These are phyloP conservation scores for Tetanocera ferruginea DNA, from an alignment of 2,888 invertebrate species.

Conservation along the genomic window DNA sequence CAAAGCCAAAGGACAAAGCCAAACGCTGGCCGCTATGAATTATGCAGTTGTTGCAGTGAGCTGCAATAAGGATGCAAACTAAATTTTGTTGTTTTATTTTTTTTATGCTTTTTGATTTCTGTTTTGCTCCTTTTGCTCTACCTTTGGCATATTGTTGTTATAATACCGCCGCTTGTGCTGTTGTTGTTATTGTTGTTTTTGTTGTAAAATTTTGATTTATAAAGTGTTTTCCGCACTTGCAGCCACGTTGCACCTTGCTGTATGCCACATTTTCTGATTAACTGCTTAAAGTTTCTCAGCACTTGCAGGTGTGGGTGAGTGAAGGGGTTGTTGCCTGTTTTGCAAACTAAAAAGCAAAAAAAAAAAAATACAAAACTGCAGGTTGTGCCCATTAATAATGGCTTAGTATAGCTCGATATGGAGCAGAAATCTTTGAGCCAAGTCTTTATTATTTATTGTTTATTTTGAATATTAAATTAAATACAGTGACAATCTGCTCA, in stretches of 20 bases:
- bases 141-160: constrained; percentile 23
- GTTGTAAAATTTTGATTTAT: constrained; percentile 51
- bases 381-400: too few species aligned
- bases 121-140: neutral
- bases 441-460: too few species aligned
- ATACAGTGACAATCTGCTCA: too few species aligned
- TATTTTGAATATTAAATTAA: too few species aligned
- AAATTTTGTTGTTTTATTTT: constrained; percentile 14
- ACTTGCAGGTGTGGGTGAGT: too few species aligned
- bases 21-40: constrained; percentile 6
- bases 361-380: too few species aligned
- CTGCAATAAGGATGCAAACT: neutral
- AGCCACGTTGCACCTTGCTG: constrained; percentile 49
- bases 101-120: neutral
- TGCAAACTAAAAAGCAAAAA: too few species aligned
- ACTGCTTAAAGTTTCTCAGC: constrained; percentile 46
- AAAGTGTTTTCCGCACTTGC: constrained; percentile 49
- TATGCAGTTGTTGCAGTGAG: constrained; percentile 15
- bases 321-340: too few species aligned
- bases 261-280: constrained; percentile 54
- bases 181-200: constrained; percentile 7
- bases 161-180: neutral
- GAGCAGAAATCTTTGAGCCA: too few species aligned
- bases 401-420: too few species aligned
- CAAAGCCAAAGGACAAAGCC: constrained; percentile 27